A percentile compares a stretch with the other conserved stretches of the same genome.
These are phyloP conservation scores for Adela reaumurella DNA, from an alignment of 2,888 invertebrate species.

Conservation along the genomic window DNA sequence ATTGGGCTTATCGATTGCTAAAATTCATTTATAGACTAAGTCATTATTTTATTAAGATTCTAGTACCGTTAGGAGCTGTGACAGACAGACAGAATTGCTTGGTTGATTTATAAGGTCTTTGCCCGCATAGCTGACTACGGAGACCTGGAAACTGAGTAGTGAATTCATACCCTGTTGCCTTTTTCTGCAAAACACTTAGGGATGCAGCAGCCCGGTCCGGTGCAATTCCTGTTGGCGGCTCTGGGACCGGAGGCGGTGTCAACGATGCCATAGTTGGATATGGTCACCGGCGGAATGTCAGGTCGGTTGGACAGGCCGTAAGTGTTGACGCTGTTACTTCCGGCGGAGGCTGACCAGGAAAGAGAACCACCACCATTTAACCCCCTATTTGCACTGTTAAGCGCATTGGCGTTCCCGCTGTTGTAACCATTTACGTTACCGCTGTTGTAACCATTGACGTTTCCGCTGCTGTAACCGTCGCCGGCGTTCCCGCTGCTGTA, in stretches of 20 bases:
- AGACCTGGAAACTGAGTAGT: no score
- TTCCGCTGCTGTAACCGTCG: background rate
- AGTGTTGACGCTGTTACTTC: constrained; percentile 9
- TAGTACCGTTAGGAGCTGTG: no score
- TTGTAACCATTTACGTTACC: no score
- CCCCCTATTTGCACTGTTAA: no score
- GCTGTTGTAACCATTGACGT: background rate
- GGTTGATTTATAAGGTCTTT: no score
- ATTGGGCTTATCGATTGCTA: no score
- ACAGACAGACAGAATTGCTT: no score
- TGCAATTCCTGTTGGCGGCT: constrained; percentile 55
- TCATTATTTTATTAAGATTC: no score
- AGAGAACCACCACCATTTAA: no score
- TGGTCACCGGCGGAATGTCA: constrained; percentile 17
- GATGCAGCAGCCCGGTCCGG: constrained; percentile 66
- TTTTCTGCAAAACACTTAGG: constrained; percentile 90
- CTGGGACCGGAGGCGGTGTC: constrained; percentile 21
- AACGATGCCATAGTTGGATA: constrained; percentile 27
- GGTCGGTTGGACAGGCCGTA: constrained; percentile 16
- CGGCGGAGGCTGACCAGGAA: constrained; percentile 21
- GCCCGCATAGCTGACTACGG: no score
- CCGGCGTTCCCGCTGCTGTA: background rate
- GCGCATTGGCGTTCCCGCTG: constrained; percentile 3
- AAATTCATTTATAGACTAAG: no score
- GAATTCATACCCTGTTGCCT: constrained; percentile 72